phyloP scores from a whole-genome alignment of 1,140 invertebrate species.

The Phymorhynchus buccinoides region DNA sequence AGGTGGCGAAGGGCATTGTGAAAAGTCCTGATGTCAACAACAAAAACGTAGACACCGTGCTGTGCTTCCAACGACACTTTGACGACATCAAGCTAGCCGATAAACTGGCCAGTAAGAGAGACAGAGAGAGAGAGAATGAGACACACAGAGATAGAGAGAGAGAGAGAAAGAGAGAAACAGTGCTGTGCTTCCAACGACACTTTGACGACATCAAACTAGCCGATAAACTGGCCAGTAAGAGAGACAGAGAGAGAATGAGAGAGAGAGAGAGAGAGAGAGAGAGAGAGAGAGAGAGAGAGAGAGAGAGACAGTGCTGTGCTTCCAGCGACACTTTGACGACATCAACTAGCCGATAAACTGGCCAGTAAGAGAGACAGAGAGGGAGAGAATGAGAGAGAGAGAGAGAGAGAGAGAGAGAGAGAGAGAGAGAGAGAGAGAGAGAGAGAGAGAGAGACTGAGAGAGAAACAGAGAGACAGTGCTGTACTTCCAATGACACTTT shows the following conservation, averaged over 20 bases:
- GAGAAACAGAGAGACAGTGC: not conserved
- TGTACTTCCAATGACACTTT: not conserved
- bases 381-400: too few species aligned
- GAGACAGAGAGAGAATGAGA: too few species aligned
- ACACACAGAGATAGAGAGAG: too few species aligned
- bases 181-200: not conserved
- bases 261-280: too few species aligned
- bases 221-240: not conserved
- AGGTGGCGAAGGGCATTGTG: not conserved
- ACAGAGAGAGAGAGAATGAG: too few species aligned
- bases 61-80: not conserved
- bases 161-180: not conserved
- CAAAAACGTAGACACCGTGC: not conserved
- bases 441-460: too few species aligned
- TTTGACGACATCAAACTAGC: not conserved
- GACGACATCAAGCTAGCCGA: not conserved
- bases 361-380: too few species aligned
- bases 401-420: too few species aligned
- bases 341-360: not conserved
- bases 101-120: not conserved
- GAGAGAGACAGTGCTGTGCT: not conserved
- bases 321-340: not conserved
- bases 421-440: too few species aligned
- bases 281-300: too few species aligned
- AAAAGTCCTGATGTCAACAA: not conserved